Conservation (phyloP, 1,140 invertebrate species). For the Leucophenga varia region DNA sequence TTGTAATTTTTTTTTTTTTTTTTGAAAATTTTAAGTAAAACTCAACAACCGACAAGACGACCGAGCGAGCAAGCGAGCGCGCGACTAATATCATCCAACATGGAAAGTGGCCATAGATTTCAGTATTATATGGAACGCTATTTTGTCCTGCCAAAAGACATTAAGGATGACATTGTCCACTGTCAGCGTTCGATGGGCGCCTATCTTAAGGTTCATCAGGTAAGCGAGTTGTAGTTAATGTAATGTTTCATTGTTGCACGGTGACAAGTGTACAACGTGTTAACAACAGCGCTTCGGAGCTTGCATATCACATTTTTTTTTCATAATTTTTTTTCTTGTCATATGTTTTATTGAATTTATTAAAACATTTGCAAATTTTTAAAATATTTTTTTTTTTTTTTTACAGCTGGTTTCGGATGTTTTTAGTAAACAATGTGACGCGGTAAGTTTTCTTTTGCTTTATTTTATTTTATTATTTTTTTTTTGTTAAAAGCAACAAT, state of each 20-base stretch:
- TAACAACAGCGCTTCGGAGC: neutral
- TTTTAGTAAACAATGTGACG: conserved; percentile 43
- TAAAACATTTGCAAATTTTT: neutral
- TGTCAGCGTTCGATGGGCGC: conserved; percentile 47
- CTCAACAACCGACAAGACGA: too few species aligned
- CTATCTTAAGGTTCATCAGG: conserved; percentile 49
- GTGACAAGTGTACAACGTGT: neutral
- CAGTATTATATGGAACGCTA: conserved; percentile 41
- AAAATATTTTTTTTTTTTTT: conserved; percentile 4
- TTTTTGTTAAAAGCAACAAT: conserved; percentile 21
- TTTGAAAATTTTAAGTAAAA: too few species aligned
- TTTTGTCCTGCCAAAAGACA: conserved; percentile 42
- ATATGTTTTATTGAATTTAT: neutral
- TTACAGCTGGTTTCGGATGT: conserved; percentile 47
- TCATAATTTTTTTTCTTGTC: neutral
- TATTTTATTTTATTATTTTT: conserved; percentile 6
- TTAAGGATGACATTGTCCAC: conserved; percentile 51
- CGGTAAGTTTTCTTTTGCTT: conserved; percentile 30
- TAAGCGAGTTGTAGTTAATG: conserved; percentile 23
- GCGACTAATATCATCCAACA: too few species aligned
- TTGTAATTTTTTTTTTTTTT: too few species aligned
- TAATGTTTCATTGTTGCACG: conserved; percentile 7
- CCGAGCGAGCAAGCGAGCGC: too few species aligned
- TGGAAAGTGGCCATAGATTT: too few species aligned
- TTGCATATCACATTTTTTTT: neutral